A percentile compares a stretch with the other conserved stretches of the same genome.
These are phyloP conservation scores for Cryptocephalus primarius DNA, from an alignment of 2,888 invertebrate genomes.

Conservation along the genomic window DNA sequence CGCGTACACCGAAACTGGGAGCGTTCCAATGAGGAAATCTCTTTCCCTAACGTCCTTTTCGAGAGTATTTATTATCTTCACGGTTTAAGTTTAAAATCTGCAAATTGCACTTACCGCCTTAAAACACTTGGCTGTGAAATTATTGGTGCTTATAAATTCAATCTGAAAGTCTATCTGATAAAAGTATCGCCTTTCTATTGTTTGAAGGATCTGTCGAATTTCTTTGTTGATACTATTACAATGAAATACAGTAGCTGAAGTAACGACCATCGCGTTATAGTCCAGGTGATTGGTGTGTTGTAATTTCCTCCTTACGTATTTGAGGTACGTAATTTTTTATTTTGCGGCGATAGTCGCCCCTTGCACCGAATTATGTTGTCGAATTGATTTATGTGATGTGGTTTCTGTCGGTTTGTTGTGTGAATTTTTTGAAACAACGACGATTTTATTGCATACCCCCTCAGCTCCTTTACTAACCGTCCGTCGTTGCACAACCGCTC, in stretches of 20 bases:
- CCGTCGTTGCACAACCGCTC: conserved; percentile 3
- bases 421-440: no score
- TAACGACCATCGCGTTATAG: neutral
- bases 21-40: no score
- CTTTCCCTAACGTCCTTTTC: no score
- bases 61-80: no score
- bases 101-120: no score
- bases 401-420: neutral
- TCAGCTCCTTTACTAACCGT: conserved; percentile 5
- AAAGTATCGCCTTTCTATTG: conserved; percentile 27
- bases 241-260: conserved; percentile 7
- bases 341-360: no score
- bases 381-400: neutral
- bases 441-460: conserved; percentile 13
- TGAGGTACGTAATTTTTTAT: no score
- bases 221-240: conserved; percentile 14
- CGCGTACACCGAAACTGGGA: no score
- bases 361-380: neutral
- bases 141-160: conserved; percentile 14
- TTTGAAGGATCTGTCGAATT: conserved; percentile 34
- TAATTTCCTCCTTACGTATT: no score
- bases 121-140: no score
- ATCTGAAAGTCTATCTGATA: conserved; percentile 26
- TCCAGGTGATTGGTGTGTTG: no score
- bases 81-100: no score